These are phyloP conservation scores for Poeciliopsis presidionis DNA, from an alignment of 2,797 vertebrate genomes.

Conservation along the genomic window DNA sequence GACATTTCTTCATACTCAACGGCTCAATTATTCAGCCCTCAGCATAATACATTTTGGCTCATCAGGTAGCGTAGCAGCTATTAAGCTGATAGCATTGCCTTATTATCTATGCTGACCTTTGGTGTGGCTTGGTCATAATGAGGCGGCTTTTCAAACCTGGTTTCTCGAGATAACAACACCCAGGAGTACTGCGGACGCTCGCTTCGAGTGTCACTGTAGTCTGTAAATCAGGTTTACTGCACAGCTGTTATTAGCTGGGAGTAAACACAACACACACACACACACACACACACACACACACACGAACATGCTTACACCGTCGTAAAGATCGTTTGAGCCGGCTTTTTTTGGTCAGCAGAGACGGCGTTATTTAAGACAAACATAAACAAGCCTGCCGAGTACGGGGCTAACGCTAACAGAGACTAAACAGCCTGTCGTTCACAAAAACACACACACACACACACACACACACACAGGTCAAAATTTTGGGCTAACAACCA, in stretches of 20 bases:
- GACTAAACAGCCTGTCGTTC: conserved; percentile 25
- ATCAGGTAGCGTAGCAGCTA: conserved; percentile 6
- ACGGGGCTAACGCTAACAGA: conserved; percentile 23
- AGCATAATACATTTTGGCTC: background rate
- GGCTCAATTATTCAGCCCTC: background rate
- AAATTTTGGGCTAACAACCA: conserved; percentile 14
- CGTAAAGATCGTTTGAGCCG: conserved; percentile 19
- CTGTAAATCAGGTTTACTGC: conserved; percentile 53
- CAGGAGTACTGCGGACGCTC: conserved; percentile 19
- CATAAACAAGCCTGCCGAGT: conserved; percentile 42
- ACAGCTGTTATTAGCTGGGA: conserved; percentile 26
- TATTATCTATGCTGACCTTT: conserved; percentile 21
- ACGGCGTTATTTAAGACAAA: conserved; percentile 43
- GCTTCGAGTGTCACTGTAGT: background rate
- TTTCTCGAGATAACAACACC: conserved; percentile 33
- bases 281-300: background rate
- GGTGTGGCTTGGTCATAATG: conserved; percentile 10
- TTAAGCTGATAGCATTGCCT: conserved; percentile 11
- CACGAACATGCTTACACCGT: background rate
- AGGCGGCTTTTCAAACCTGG: conserved; percentile 3
- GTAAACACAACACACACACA: conserved; percentile 19
- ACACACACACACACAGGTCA: conserved; percentile 14
- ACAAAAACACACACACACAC: conserved; percentile 7
- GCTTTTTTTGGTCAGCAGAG: conserved; percentile 2
- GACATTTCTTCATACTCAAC: background rate